Evolutionary conservation across 2,888 invertebrate genomes (phyloP), one percentile per base, ranked within the genome.

Genomic region (Ashinkailepas kermadecensis): DNA sequence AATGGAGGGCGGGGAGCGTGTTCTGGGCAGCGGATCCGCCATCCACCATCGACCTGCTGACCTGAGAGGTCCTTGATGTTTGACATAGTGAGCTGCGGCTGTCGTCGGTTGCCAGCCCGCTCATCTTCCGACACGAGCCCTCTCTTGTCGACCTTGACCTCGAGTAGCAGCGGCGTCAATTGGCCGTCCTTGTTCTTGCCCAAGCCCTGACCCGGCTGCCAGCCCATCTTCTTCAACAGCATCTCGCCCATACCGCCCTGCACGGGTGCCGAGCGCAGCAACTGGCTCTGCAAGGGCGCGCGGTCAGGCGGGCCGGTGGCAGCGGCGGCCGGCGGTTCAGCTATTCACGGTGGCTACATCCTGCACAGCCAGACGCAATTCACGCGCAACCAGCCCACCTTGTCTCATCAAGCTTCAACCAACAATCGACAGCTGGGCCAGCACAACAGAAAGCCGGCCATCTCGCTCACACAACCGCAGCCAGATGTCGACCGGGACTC

Each of bases 201-300:
- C 81, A 99, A 90, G 57, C 99, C 99, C 88, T 95, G 95, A 0
- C 99, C 99, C 0, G 96, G 96, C 84, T 93, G 93, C 99, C 99
- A 99, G 78, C 99, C 99, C 98, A 99, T 98, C 90, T 97, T 98
- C 89, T 97, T 95, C 80, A 99, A 91, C 83, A 99, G 91, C 85
- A 94, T 93, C 96, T 97, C 96, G 54, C 99, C 99, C 93, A 98
- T 95, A 18, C 98, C 98, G 81, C 96, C 94, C 80, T 92, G 93
- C 2, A 98, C 93, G 0, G 97, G 97, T 82, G 94, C 93, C n/a
- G 97, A 95, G 18, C 92, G 92, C 84, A 92, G 92, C 84, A 99
- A 91, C 89, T 96, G 96, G 89, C 98, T 97, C 93, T 96, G 91
- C 15, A 70, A 58, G 64, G 81, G 81, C 3, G 25, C 13, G 7